Conservation (phyloP, 2,888 invertebrate genomes). For the Eustalomyia histrio region DNA sequence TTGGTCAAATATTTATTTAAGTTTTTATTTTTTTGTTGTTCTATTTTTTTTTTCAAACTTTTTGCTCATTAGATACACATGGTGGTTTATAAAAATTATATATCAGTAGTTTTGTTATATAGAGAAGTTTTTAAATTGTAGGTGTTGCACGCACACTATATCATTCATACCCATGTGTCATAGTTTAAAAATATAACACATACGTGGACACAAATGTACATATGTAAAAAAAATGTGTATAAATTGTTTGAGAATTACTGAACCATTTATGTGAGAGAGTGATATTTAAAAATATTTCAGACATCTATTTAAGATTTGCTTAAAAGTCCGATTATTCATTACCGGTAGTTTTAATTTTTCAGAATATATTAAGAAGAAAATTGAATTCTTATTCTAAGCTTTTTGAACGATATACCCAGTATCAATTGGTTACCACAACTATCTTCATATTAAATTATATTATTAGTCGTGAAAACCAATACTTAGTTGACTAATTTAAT, state of each 20-base stretch:
- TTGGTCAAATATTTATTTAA: conserved; percentile 71
- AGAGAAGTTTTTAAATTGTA: conserved; percentile 37
- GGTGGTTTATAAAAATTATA: conserved; percentile 29
- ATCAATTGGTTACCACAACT: too few species aligned
- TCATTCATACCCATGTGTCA: conserved; percentile 54
- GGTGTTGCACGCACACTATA: conserved; percentile 61
- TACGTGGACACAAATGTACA: conserved; percentile 16
- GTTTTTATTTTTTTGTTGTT: conserved; percentile 55
- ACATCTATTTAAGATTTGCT: too few species aligned
- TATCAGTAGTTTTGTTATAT: conserved; percentile 5
- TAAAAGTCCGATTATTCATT: too few species aligned
- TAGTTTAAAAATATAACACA: conserved; percentile 51
- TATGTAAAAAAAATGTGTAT: neutral
- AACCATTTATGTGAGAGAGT: neutral
- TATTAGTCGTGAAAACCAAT: too few species aligned
- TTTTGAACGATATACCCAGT: too few species aligned
- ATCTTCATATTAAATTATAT: too few species aligned
- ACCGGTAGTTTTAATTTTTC: too few species aligned
- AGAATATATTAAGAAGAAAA: too few species aligned
- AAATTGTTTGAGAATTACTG: neutral
- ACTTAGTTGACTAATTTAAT: too few species aligned
- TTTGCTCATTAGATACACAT: conserved; percentile 56
- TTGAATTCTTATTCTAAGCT: too few species aligned
- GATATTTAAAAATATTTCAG: too few species aligned
- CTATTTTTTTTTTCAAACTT: conserved; percentile 16